phyloP scores from a whole-genome alignment of 2,888 invertebrate species.

The Acanthosepion pharaonis region DNA sequence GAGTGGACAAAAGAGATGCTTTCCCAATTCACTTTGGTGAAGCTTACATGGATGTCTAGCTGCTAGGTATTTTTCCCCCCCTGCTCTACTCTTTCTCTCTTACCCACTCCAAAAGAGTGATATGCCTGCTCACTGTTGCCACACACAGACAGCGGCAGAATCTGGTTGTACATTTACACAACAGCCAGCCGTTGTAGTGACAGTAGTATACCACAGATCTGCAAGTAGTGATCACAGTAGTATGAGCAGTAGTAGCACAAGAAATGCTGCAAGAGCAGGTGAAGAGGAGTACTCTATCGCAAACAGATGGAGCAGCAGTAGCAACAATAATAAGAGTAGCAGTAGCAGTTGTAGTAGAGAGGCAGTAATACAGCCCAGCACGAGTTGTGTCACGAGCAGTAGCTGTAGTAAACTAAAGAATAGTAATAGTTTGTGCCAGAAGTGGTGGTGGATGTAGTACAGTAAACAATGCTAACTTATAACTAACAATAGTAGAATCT shows the following conservation, averaged over 20 bases:
- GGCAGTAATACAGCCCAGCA: slow-evolving; percentile 12
- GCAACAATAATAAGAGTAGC: neutral
- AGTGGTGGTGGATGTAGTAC: neutral
- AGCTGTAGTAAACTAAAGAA: neutral
- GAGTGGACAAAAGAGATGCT: slow-evolving; percentile 9
- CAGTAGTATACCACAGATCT: neutral
- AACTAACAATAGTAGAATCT: slow-evolving; percentile 5
- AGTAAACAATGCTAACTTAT: neutral
- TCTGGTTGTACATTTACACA: neutral
- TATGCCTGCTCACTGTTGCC: slow-evolving; percentile 33
- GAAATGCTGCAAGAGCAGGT: slow-evolving; percentile 8
- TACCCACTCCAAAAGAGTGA: slow-evolving; percentile 22
- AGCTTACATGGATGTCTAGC: slow-evolving; percentile 17
- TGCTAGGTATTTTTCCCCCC: neutral
- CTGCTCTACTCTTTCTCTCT: slow-evolving; percentile 5
- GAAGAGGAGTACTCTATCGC: slow-evolving; percentile 6
- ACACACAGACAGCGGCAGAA: slow-evolving; percentile 18
- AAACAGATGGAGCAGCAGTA: slow-evolving; percentile 17
- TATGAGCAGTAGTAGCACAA: slow-evolving; percentile 21
- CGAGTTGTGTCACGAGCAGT: slow-evolving; percentile 33
- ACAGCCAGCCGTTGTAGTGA: slow-evolving; percentile 18
- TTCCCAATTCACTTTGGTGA: slow-evolving; percentile 18
- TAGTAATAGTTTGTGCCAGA: neutral
- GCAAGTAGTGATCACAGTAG: slow-evolving; percentile 33
- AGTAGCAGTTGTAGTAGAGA: neutral